Percentiles rank a stretch among this genome's conserved stretches.
phyloP scores from a whole-genome alignment of 2,797 vertebrate species.

The Spinus pinus region DNA sequence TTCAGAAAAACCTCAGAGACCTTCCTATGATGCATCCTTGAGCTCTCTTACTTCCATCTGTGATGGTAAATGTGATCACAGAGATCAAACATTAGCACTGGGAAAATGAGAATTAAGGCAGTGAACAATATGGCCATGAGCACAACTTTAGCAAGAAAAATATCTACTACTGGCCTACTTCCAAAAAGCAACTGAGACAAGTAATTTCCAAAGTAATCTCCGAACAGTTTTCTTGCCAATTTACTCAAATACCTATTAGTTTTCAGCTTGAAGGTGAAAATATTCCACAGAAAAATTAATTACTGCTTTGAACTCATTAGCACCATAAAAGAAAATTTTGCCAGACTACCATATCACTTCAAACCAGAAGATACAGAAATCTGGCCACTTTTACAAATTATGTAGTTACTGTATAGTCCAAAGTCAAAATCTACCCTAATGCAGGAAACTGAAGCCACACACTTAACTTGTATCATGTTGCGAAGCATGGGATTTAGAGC shows the following conservation, averaged over 20 bases:
- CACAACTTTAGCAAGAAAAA: constrained; percentile 39
- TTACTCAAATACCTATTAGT: constrained; percentile 48
- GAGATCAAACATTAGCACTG: background rate
- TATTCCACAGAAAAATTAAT: constrained; percentile 50
- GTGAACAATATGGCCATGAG: constrained; percentile 33
- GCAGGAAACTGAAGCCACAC: background rate
- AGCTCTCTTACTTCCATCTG: background rate
- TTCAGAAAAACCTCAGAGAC: background rate
- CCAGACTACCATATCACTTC: constrained; percentile 7
- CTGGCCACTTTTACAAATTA: background rate
- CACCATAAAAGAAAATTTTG: background rate
- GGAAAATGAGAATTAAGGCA: background rate
- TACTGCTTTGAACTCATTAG: constrained; percentile 38
- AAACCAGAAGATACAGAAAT: constrained; percentile 16
- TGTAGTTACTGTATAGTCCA: background rate
- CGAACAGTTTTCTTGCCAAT: constrained; percentile 44
- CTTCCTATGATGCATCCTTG: background rate
- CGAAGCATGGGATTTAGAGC: background rate
- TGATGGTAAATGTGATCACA: background rate
- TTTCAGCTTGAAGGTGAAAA: constrained; percentile 46
- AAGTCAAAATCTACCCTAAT: background rate
- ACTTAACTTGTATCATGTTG: background rate
- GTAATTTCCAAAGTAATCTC: constrained; percentile 44
- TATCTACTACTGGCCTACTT: constrained; percentile 37
- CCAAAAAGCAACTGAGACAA: constrained; percentile 61